Percentiles rank a stretch among this genome's conserved stretches.
These are phyloP conservation scores for Steinernema feltiae DNA, from an alignment of 1,140 invertebrate genomes.

Conservation along the genomic window DNA sequence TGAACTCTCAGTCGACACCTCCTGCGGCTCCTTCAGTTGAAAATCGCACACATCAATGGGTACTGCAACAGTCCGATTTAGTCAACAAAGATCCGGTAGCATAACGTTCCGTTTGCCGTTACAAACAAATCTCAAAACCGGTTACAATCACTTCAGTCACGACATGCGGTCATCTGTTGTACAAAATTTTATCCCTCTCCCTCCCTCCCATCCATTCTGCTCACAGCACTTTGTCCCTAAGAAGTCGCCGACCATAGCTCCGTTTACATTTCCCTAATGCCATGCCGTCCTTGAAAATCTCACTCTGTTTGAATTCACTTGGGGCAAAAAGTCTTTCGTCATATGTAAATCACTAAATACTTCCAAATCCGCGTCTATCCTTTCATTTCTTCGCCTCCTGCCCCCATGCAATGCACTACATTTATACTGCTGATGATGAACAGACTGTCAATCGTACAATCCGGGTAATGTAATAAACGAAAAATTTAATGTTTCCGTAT, in stretches of 20 bases:
- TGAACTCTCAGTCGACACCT: slow-evolving; percentile 11
- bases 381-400: not conserved
- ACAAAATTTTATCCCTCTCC: slow-evolving; percentile 23
- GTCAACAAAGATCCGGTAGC: slow-evolving; percentile 21
- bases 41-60: slow-evolving; percentile 38
- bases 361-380: not conserved
- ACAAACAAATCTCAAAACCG: not conserved
- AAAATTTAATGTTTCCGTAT: not conserved
- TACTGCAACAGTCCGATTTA: slow-evolving; percentile 45
- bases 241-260: not conserved
- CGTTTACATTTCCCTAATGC: not conserved
- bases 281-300: not conserved
- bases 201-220: slow-evolving; percentile 1
- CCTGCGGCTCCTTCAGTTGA: slow-evolving; percentile 22
- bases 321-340: not conserved
- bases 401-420: not conserved
- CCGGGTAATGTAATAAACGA: slow-evolving; percentile 11
- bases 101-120: not conserved
- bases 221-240: slow-evolving; percentile 8
- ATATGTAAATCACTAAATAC: not conserved
- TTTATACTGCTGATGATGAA: slow-evolving; percentile 5
- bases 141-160: slow-evolving; percentile 12
- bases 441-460: slow-evolving; percentile 10
- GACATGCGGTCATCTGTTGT: slow-evolving; percentile 17
- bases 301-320: not conserved